Base-by-base conservation (phyloP, 2,888 invertebrate species). In the Acleris sparsana region DNA sequence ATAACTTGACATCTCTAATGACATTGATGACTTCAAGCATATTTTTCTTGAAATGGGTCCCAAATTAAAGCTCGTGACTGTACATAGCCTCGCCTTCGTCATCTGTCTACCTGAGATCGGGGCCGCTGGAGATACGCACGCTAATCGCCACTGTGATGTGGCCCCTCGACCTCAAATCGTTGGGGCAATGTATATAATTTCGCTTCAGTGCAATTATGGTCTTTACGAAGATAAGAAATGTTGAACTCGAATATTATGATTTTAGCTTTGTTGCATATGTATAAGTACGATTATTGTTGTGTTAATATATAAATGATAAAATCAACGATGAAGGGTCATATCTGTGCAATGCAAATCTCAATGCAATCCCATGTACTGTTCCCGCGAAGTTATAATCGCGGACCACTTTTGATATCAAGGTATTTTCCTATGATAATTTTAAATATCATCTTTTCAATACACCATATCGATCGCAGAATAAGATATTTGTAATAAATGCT, bases 161-260 rank as follows among this genome's bases (percentile, higher is more conserved):
- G 4, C 39, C 39, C 39, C 9, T 39, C 11, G 11, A 11, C 39
- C 39, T 11, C 13, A 11, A 39, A 11, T 13, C 13, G 33, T 33
- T 33, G 9, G 39, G 39, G 3, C 13, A 9, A 13, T 33, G 11
- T 11, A 33, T 11, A 7, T 46, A 13, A 52, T 53, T 53, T 17
- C 43, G 49, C 49, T 60, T 49, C 29, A 64, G 59, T 55, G 53
- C 59, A 53, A 59, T 59, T 64, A 64, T 59, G 53, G 18, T 53
- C 13, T 25, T 53, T 49, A 60, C 53, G 46, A 17, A 49, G 18
- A 16, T 2, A 1, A 49, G 20, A 9, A 48, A 53, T 16, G n/a
- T 63, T 43, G 22, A 20, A n/a, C 29, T 53, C 29, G 6, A 29
- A 20, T 39, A 43, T 20, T 33, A 46, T 46, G 6, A 17, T 46